Evolutionary conservation across 92 coral and sea anemone genomes (phyloP), one percentile per base, ranked within the genome.

Genomic region (Zoanthus gigantus): DNA sequence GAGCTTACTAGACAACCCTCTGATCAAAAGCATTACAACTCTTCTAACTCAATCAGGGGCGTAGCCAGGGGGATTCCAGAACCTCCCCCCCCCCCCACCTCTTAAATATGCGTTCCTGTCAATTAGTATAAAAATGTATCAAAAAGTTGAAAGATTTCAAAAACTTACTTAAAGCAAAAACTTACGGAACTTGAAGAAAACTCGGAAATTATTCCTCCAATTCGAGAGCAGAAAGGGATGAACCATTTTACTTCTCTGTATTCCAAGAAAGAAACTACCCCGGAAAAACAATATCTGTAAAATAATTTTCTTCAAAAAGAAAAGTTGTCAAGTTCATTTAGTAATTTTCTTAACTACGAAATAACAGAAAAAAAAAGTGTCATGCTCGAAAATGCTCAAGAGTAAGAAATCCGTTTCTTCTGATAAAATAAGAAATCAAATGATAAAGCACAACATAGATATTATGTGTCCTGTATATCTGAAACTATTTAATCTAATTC

Each of bases 401-500:
- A 60, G 32, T 16, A 82, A 61, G 30, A 17, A 34, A 34, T 1
- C 42, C 42, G 42, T 8, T 17, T 61, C 30, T 34, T 71, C 76
- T 44, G 88, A 71, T 66, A 34, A 48, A 83, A 83, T 83, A 45
- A 71, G 63, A 83, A 83, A 71, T 23, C 71, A 71, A 47, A 83
- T 83, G 79, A 69, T 83, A 69, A 83, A 83, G 76, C 61, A 54
- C 66, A 83, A n/a, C 76, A 71, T 71, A 71, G 75, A 71, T 71
- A 71, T 71, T 34, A 71, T 71, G 75, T 71, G 81, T 32, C 45
- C 53, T 32, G 88, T 23, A 37, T 85, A 48, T 56, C n/a, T 34
- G 31, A 85, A 85, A 73, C 54, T 85, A 31, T 73, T 85, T 18
- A 85, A 72, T 69, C 61, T 83, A 28, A 71, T 83, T 61, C n/a